Evolutionary conservation across 2,113 vertebrate genomes (phyloP).

Genomic region (Octodon degus): DNA sequence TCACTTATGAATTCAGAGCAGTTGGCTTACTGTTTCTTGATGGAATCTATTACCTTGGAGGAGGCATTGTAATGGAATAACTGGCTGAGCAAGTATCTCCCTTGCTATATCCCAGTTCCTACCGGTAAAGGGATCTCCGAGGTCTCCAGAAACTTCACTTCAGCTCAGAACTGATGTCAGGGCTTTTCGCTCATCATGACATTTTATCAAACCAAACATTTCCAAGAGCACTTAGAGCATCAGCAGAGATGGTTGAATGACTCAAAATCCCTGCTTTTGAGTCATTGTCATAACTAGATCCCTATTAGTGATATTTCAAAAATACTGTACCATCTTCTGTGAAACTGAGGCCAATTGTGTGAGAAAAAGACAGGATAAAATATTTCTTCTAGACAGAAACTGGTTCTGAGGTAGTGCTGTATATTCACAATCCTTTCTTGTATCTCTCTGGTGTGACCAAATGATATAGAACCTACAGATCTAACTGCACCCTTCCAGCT

Average conservation of each 20-base stretch:
- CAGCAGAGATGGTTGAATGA: background rate
- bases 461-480: background rate
- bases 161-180: background rate
- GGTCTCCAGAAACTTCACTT: background rate
- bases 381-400: conserved; percentile 27
- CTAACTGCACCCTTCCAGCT: background rate
- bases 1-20: conserved; percentile 8
- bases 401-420: background rate
- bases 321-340: background rate
- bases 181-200: background rate
- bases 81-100: background rate
- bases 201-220: background rate
- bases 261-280: background rate
- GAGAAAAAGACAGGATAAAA: background rate
- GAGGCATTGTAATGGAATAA: background rate
- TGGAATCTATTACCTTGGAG: background rate
- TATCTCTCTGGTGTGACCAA: background rate
- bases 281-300: conserved; percentile 15
- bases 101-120: background rate
- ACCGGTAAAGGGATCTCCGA: background rate
- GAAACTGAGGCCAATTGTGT: background rate
- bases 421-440: background rate
- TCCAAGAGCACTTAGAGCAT: background rate
- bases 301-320: background rate
- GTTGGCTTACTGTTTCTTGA: conserved; percentile 20